Conservation (phyloP, 2,888 invertebrate genomes). For the Tachina grossa region DNA sequence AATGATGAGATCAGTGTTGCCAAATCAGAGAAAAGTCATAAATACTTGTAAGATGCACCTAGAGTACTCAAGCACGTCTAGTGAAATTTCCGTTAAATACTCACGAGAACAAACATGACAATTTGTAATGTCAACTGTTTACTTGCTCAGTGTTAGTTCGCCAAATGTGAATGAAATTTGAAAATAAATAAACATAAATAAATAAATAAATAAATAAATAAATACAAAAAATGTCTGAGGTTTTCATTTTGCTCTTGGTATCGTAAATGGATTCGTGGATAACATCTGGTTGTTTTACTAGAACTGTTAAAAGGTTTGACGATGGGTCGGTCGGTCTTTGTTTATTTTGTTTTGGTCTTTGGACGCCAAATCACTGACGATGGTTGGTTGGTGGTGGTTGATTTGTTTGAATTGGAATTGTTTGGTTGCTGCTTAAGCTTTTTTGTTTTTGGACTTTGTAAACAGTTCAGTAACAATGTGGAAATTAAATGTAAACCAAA, state of each 20-base stretch:
- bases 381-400: slow-evolving; percentile 25
- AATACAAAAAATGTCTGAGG: neutral
- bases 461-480: slow-evolving; percentile 47
- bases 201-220: slow-evolving; percentile 12
- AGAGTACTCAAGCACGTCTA: neutral
- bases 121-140: slow-evolving; percentile 51
- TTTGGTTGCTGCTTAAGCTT: slow-evolving; percentile 55
- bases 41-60: no score
- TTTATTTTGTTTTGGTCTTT: slow-evolving; percentile 34
- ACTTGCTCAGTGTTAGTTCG: slow-evolving; percentile 6
- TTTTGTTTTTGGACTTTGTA: slow-evolving; percentile 39
- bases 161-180: slow-evolving; percentile 35
- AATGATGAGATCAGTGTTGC: slow-evolving; percentile 29
- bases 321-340: slow-evolving; percentile 10
- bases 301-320: slow-evolving; percentile 35
- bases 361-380: neutral
- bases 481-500: slow-evolving; percentile 51
- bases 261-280: slow-evolving; percentile 44
- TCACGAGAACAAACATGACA: slow-evolving; percentile 32
- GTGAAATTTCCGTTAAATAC: slow-evolving; percentile 4
- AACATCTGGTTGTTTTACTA: slow-evolving; percentile 57
- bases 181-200: no score
- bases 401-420: slow-evolving; percentile 38
- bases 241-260: slow-evolving; percentile 34
- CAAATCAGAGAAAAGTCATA: neutral